Base-by-base conservation (phyloP, 2,888 invertebrate species). In the Gortyna flavago region DNA sequence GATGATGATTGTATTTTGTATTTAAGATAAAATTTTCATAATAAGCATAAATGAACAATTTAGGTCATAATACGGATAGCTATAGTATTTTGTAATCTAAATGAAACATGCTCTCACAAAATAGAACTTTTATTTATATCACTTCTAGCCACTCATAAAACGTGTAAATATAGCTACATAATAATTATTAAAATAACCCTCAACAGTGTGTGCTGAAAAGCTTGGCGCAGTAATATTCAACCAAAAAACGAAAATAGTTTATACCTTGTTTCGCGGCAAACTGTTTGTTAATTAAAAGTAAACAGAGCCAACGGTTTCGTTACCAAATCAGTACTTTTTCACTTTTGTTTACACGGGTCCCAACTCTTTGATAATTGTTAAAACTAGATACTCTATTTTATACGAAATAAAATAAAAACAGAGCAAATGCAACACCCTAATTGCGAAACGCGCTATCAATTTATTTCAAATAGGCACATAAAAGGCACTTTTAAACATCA, bases 201-300 rank as follows among this genome's bases (percentile, higher is more conserved):
- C 41, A 9, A 41, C 62, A 11, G n/a, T 9, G 41, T 9, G 65
- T 44, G 62, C n/a, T 57, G 4, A 21, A 66, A 38, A 67, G 67
- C 59, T 59, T 51, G 62, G 54, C 54, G n/a, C 21, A 57, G 6
- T n/a, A 62, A 73, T 62, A 74, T 66, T 78, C 13, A 29, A 72
- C 57, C 54, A 70, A 86, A 83, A 77, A 76, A 75, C 41, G 38
- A 71, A 73, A 81, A 86, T 77, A 86, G 75, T 77, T 74, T 13
- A 9, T 75, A 66, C 67, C 66, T 69, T 64, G 68, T 83, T 84
- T 64, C 44, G 25, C 29, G 57, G 75, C 59, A 75, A 82, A 79
- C 74, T 84, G 79, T 79, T 88, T 72, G 84, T 86, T 87, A 88
- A 87, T 87, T 88, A 87, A 87, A 88, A 72, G 81, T 77, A 88